Conservation (phyloP, 2,888 invertebrate genomes). For the Ochlodes sylvanus region DNA sequence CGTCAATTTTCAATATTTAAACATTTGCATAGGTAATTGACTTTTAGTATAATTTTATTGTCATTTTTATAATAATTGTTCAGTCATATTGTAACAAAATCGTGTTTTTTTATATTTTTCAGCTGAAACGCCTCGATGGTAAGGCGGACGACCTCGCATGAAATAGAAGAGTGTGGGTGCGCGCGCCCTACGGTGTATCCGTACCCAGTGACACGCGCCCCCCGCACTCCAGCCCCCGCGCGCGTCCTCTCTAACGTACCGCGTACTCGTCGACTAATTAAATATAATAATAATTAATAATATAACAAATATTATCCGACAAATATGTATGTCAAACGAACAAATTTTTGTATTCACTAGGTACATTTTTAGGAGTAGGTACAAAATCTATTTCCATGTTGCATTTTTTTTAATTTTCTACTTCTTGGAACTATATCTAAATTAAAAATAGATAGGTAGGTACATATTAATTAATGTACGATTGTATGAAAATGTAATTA, state of each 20-base stretch:
- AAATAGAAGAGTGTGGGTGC: slow-evolving; percentile 45
- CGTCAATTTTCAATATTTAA: too few relatives aligned
- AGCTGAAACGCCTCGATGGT: slow-evolving; percentile 79
- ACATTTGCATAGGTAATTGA: too few relatives aligned
- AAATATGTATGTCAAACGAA: not conserved
- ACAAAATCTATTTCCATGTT: not conserved
- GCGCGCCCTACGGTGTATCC: slow-evolving; percentile 44
- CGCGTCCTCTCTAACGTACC: not conserved
- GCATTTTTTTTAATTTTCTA: not conserved
- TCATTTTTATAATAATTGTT: too few relatives aligned
- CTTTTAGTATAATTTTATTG: too few relatives aligned
- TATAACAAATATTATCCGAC: not conserved
- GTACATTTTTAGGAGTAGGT: not conserved
- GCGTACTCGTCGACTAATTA: not conserved
- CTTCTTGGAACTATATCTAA: too few relatives aligned
- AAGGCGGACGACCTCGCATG: slow-evolving; percentile 78
- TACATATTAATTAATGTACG: too few relatives aligned
- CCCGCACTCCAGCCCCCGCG: not conserved
- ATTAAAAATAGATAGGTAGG: too few relatives aligned
- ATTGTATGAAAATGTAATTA: too few relatives aligned
- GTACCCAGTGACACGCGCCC: slow-evolving; percentile 47
- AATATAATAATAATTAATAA: not conserved
- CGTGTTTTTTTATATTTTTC: slow-evolving; percentile 26
- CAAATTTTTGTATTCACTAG: slow-evolving; percentile 1
- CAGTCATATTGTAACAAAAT: not conserved